These are phyloP conservation scores for Athripsodes cinereus DNA, from an alignment of 2,888 invertebrate genomes.

Conservation along the genomic window DNA sequence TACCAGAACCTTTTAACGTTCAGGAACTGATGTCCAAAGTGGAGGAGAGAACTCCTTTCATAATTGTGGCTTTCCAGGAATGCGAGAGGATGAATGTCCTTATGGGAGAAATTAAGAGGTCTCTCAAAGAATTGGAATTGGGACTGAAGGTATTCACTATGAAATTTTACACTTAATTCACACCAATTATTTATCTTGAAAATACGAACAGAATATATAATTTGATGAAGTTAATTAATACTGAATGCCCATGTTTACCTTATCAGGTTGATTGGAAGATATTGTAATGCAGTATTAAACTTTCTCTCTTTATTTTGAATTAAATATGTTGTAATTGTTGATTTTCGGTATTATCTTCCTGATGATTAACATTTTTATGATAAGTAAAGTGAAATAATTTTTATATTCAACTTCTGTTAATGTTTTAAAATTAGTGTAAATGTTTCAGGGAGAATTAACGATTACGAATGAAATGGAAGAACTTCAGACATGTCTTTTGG, in stretches of 20 bases:
- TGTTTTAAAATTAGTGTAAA: too few species aligned
- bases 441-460: slow-evolving; percentile 80
- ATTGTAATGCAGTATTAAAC: too few species aligned
- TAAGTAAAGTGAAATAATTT: not conserved
- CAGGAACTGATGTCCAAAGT: slow-evolving; percentile 77
- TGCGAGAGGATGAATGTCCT: slow-evolving; percentile 92
- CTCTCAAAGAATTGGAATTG: slow-evolving; percentile 77
- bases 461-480: slow-evolving; percentile 90
- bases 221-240: too few species aligned
- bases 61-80: slow-evolving; percentile 88
- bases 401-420: not conserved
- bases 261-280: too few species aligned
- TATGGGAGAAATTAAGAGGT: slow-evolving; percentile 72
- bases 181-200: too few species aligned
- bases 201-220: too few species aligned
- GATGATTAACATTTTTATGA: too few species aligned
- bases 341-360: too few species aligned
- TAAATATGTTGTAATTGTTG: too few species aligned
- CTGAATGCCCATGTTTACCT: too few species aligned
- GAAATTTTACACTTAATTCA: too few species aligned
- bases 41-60: slow-evolving; percentile 86
- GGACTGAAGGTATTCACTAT: slow-evolving; percentile 85
- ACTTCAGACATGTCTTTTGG: slow-evolving; percentile 75
- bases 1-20: slow-evolving; percentile 85
- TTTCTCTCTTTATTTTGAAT: too few species aligned